Evolutionary conservation across 2,113 vertebrate species (phyloP).

Genomic region (Lathamus discolor): DNA sequence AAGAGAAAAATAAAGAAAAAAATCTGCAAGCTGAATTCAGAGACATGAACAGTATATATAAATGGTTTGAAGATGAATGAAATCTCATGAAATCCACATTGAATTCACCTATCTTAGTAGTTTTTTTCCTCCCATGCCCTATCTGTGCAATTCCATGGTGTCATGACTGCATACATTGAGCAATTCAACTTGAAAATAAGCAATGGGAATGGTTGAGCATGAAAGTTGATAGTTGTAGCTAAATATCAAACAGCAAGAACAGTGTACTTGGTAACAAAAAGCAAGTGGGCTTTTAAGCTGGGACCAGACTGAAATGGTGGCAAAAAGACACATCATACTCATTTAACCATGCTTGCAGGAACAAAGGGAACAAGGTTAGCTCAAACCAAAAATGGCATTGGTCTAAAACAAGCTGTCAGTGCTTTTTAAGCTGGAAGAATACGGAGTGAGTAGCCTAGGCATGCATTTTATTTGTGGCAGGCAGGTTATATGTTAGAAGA

Average conservation of each 20-base stretch:
- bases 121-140: conserved; percentile 72
- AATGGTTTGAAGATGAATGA: conserved; percentile 84
- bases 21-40: conserved; percentile 71
- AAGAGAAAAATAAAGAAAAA: neutral
- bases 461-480: conserved; percentile 87
- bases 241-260: conserved; percentile 64
- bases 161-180: conserved; percentile 76
- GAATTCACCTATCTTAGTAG: conserved; percentile 67
- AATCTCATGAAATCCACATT: conserved; percentile 90
- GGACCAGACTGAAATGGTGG: conserved; percentile 61
- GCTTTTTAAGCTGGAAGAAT: conserved; percentile 68
- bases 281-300: conserved; percentile 66
- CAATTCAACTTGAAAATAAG: conserved; percentile 69
- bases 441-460: conserved; percentile 86
- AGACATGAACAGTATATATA: conserved; percentile 72
- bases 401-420: conserved; percentile 79
- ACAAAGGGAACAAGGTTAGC: conserved; percentile 72
- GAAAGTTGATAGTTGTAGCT: conserved; percentile 57
- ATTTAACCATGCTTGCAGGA: conserved; percentile 90
- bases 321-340: conserved; percentile 71
- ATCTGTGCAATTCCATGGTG: conserved; percentile 72
- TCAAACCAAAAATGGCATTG: conserved; percentile 75
- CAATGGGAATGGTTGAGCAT: conserved; percentile 64
- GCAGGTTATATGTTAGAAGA: conserved; percentile 76
- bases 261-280: conserved; percentile 66